Base-by-base conservation (phyloP, 2,888 invertebrate genomes). In the Phymatocera aterrima region DNA sequence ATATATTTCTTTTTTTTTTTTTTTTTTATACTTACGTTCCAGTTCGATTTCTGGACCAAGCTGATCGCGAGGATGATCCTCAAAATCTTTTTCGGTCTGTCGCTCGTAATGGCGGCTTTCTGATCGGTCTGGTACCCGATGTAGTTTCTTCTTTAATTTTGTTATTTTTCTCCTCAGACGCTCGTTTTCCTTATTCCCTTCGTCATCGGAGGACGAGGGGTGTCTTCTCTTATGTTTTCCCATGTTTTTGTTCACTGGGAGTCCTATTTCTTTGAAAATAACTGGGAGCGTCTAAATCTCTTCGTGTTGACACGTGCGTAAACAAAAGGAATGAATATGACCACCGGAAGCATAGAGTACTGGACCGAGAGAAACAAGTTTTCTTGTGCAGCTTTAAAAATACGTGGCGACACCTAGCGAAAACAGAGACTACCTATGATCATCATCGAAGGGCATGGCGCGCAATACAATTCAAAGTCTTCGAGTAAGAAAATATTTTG, bases 1-100 rank as follows among this genome's bases (percentile, higher is more conserved):
- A n/a, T 51, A n/a, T n/a, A n/a, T n/a, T n/a, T n/a, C n/a, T n/a
- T n/a, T 51, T 51, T 51, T 51, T 51, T 51, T 51, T 51, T 51
- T 51, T 51, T 51, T 51, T 51, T 0, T 51, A 51, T 51, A 51
- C 51, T 51, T 3, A 51, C 51, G 51, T 51, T 51, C 51, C 4
- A 15, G 4, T 8, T n/a, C 15, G 8, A 51, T 51, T 18, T 15
- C 51, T 4, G 51, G 51, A 12, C n/a, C n/a, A n/a, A n/a, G n/a
- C n/a, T n/a, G n/a, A n/a, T 51, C 51, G 51, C 1, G 18, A 12
- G 15, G 51, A 51, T 15, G 4, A 18, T 51, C 51, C 15, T 51
- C 4, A 18, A n/a, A n/a, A n/a, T n/a, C n/a, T n/a, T 51, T 4
- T 12, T 51, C 3, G 51, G 18, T 51, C 40, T 4, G n/a, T 51